Evolutionary conservation across 1,140 invertebrate genomes (phyloP), one percentile per base, ranked within the genome.

Genomic region (Trichonephila clavata): DNA sequence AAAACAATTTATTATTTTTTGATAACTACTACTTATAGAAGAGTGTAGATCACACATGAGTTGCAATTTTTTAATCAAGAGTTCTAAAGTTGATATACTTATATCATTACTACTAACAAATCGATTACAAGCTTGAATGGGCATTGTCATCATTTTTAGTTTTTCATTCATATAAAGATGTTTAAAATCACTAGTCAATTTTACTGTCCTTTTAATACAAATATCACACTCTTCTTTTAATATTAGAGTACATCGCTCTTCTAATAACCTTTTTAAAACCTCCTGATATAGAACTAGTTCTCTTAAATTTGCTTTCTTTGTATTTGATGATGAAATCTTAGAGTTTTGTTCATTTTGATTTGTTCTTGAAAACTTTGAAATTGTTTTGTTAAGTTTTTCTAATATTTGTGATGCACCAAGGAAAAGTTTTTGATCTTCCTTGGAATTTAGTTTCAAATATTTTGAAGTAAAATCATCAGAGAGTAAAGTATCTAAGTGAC

Each of bases 361-460:
- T 84, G 50, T 24, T 24, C 10, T 24, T 16, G 71, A 77, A 77
- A 32, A 59, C 24, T 84, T 57, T 20, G n/a, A 50, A 24, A 90
- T 81, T 7, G 81, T 32, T 81, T 90, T 90, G 61, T 61, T 92
- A n/a, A 92, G 63, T n/a, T 86, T 92, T 65, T 92, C 90, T 84
- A 92, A 84, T 20, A 68, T 68, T 39, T 92, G 90, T n/a, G 80
- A 84, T 24, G 90, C 77, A 63, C 60, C 14, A 39, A 92, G 50
- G 24, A 92, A 92, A 57, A 84, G 21, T 20, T 84, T 92, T 63
- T 92, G 90, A 65, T 92, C 57, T 20, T 63, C 81, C 20, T 63
- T 92, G 20, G 21, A 2, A 27, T 92, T 5, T 5, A 50, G 24
- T 92, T 83, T 92, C 2, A 63, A 65, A 57, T 84, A 92, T 43